Base-by-base conservation (phyloP, 1,140 invertebrate genomes). In the Muscidifurax raptorellus region DNA sequence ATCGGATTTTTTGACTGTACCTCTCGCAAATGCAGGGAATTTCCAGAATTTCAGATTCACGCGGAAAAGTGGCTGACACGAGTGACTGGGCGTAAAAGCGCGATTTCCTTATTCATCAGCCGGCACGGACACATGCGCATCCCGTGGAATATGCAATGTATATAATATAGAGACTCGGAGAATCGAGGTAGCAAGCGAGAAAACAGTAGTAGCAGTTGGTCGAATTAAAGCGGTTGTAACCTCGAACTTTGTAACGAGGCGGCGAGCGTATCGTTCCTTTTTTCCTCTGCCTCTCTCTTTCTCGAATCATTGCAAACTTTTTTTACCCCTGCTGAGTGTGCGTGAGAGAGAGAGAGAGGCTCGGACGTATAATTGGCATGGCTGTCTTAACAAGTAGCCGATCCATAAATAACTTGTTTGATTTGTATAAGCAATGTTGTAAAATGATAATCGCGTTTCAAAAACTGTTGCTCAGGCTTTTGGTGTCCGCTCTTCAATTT, bases 341-440 rank as follows among this genome's bases (percentile, higher is more conserved):
- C n/a, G n/a, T n/a, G n/a, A 22, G 69, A 74, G 27, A n/a, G 32
- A 36, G 32, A 22, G 69, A 74, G 27, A 6, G 40, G 5, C 44
- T 52, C 1, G 12, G 40, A 13, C 64, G n/a, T 72, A 59, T 69
- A 25, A 72, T 81, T 74, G 69, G 36, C 77, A 71, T 80, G 1
- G n/a, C 67, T 25, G 80, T 27, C 69, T 59, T n/a, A 32, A 36
- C 25, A 27, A 80, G 32, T 47, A 30, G 28, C 18, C 30, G 7
- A 74, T 52, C n/a, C 72, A 28, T 22, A 32, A 66, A 82, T 67
- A 82, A 75, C 81, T 76, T 15, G 81, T 75, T 82, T 64, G 47
- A 64, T 64, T 18, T 30, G 27, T 36, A 64, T 36, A 25, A 74
- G 13, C 59, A 47, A 67, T 25, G 36, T 40, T 47, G 27, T 47